Evolutionary conservation across 2,888 invertebrate species (phyloP).

Genomic region (Papilio gigon): DNA sequence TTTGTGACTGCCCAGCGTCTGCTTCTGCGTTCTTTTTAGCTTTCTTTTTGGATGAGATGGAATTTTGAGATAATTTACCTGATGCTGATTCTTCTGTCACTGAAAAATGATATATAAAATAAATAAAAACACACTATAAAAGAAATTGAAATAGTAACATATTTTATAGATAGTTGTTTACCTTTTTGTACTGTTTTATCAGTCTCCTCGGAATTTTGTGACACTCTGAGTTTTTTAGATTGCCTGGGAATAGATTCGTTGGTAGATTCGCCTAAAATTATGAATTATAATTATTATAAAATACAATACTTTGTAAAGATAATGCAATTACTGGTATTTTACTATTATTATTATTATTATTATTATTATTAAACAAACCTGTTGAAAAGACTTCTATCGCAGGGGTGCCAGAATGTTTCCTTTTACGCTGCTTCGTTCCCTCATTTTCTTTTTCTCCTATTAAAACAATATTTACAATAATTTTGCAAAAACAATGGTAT

Average conservation of each 20-base stretch:
- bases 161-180: conserved; percentile 14
- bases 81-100: conserved; percentile 34
- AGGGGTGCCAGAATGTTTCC: conserved; percentile 48
- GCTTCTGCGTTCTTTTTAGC: neutral
- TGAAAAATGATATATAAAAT: conserved; percentile 41
- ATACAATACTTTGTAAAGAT: neutral
- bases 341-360: conserved; percentile 10
- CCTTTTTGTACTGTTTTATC: neutral
- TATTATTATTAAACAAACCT: conserved; percentile 42
- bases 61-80: neutral
- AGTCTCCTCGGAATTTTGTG: conserved; percentile 45
- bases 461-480: neutral
- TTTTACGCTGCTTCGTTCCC: conserved; percentile 54
- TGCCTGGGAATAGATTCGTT: conserved; percentile 38
- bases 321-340: neutral
- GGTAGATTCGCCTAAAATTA: neutral
- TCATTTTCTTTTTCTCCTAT: conserved; percentile 27
- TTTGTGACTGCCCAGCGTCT: conserved; percentile 8
- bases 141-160: no score
- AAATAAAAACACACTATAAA: no score
- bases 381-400: conserved; percentile 38
- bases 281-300: neutral
- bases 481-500: no score
- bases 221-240: conserved; percentile 56
- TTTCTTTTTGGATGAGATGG: neutral